A percentile compares a stretch with the other conserved stretches of the same genome.
These are phyloP conservation scores for Cyrtonyx montezumae DNA, from an alignment of 2,113 vertebrate species.

Conservation along the genomic window DNA sequence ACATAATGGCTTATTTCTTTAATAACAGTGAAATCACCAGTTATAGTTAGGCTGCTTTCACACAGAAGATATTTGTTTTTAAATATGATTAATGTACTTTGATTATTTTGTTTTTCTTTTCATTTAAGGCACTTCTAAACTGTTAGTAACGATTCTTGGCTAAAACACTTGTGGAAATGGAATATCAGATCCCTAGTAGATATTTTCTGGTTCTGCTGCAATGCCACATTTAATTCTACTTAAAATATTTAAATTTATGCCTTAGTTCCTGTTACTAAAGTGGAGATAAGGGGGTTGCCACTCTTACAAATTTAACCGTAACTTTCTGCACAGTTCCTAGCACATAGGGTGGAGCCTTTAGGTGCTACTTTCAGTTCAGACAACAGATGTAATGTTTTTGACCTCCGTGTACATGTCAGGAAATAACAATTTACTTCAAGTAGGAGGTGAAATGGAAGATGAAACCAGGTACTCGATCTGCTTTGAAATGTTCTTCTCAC, in stretches of 20 bases:
- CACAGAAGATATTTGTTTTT: neutral
- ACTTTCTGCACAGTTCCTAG: neutral
- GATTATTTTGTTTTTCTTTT: neutral
- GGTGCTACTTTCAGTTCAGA: neutral
- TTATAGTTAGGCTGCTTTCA: neutral
- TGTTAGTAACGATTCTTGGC: neutral
- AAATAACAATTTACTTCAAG: neutral
- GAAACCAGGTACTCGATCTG: neutral
- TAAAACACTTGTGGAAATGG: neutral
- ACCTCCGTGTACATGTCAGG: neutral
- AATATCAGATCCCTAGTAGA: neutral
- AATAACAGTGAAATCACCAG: neutral
- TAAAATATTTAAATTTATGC: neutral
- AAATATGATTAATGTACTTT: neutral
- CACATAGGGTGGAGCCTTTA: neutral
- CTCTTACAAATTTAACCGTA: neutral
- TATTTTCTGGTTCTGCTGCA: neutral
- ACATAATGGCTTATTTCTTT: conserved; percentile 3
- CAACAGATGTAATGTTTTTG: neutral
- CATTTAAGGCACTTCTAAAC: neutral
- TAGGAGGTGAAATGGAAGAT: neutral
- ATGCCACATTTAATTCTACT: neutral
- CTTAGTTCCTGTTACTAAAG: neutral
- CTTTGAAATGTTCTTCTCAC: neutral
- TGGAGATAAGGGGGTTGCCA: neutral